A percentile compares a stretch with the other conserved stretches of the same genome.
Conservation (phyloP, 2,888 invertebrate genomes). For the Tipula lateralis region DNA sequence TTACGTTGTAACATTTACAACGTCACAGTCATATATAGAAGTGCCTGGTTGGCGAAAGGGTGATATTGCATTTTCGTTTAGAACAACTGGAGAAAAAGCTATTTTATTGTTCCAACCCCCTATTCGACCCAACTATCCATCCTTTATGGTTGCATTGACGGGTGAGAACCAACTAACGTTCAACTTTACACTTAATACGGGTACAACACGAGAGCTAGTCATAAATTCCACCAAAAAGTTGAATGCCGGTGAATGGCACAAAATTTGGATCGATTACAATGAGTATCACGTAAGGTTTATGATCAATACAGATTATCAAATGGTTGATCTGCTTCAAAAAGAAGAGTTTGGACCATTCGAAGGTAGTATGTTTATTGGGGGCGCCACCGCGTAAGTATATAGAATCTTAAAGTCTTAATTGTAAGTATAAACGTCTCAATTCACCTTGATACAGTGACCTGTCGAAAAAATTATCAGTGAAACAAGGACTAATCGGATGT, state of each 20-base stretch:
- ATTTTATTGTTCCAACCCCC: slow-evolving; percentile 88
- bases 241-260: slow-evolving; percentile 93
- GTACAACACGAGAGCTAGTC: slow-evolving; percentile 72
- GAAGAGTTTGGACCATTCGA: slow-evolving; percentile 90
- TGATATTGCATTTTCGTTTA: slow-evolving; percentile 86
- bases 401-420: slow-evolving; percentile 5
- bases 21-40: slow-evolving; percentile 86
- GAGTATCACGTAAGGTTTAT: slow-evolving; percentile 89
- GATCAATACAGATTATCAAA: slow-evolving; percentile 84
- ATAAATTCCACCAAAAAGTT: slow-evolving; percentile 76
- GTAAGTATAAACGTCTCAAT: neutral
- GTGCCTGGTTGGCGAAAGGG: slow-evolving; percentile 92
- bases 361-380: slow-evolving; percentile 90
- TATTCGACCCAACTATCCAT: slow-evolving; percentile 80
- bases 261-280: slow-evolving; percentile 93
- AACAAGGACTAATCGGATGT: slow-evolving; percentile 88
- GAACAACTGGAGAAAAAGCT: slow-evolving; percentile 85
- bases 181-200: slow-evolving; percentile 83
- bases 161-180: slow-evolving; percentile 83
- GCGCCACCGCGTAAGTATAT: slow-evolving; percentile 75
- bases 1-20: slow-evolving; percentile 90
- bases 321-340: slow-evolving; percentile 77
- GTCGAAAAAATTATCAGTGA: slow-evolving; percentile 73
- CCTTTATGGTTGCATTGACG: slow-evolving; percentile 85
- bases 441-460: slow-evolving; percentile 57